Evolutionary conservation across 30 jellyfish, hydroid and myxozoan genomes (phyloP).

Genomic region (Cassiopea andromeda): DNA sequence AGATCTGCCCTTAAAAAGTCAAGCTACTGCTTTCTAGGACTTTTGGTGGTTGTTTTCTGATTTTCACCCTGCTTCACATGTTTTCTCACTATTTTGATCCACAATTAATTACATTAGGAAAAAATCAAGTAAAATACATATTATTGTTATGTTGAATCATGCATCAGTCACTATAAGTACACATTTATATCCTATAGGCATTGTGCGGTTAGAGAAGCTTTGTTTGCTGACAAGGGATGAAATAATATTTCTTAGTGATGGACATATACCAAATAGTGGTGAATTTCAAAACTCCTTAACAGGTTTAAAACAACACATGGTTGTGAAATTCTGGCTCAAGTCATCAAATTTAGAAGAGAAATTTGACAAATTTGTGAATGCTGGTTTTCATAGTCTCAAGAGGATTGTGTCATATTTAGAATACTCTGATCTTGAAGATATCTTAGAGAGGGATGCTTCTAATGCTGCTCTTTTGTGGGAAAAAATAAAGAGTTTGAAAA

Average conservation of each 20-base stretch:
- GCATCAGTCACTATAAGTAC: not conserved
- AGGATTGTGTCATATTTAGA: not conserved
- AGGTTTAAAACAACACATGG: slow-evolving; percentile 15
- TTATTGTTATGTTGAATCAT: not conserved
- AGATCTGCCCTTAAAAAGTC: too few species aligned
- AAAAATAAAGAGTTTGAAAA: slow-evolving; percentile 20
- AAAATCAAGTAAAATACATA: too few species aligned
- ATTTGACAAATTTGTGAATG: not conserved
- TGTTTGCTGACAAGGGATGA: slow-evolving; percentile 58
- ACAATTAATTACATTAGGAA: too few species aligned
- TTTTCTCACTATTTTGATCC: not conserved
- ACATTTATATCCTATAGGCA: slow-evolving; percentile 11
- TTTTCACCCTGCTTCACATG: not conserved
- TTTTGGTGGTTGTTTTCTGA: not conserved
- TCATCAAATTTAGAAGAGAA: not conserved
- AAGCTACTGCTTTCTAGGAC: not conserved
- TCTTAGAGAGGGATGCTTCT: not conserved
- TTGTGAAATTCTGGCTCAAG: slow-evolving; percentile 41
- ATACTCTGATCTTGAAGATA: not conserved
- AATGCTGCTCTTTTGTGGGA: slow-evolving; percentile 22
- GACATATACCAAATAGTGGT: not conserved
- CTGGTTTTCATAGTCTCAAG: slow-evolving; percentile 30
- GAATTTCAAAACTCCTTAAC: not conserved
- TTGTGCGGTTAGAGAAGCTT: slow-evolving; percentile 25
- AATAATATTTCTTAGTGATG: slow-evolving; percentile 23